Conservation (phyloP, 2,888 invertebrate genomes). For the Apotomis turbidana region DNA sequence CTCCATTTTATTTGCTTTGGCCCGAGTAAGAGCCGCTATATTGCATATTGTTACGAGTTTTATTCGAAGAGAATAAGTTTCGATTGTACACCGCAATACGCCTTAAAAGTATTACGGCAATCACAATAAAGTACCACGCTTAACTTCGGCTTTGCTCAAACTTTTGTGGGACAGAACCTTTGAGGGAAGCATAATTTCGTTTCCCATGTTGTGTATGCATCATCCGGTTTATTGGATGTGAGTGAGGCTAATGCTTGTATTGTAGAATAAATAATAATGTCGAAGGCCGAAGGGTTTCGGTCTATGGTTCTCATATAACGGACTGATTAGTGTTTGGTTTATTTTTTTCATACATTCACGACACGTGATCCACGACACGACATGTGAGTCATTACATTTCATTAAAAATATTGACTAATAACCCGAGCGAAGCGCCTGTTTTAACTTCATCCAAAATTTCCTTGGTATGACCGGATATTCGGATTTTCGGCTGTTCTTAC, state of each 20-base stretch:
- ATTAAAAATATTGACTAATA: too few species aligned
- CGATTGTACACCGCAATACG: slow-evolving; percentile 71
- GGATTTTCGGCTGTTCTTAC: too few species aligned
- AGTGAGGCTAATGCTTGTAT: slow-evolving; percentile 15
- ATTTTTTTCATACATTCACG: too few species aligned
- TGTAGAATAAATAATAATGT: slow-evolving; percentile 4
- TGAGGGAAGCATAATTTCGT: slow-evolving; percentile 42
- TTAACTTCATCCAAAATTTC: too few species aligned
- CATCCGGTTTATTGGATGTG: slow-evolving; percentile 28
- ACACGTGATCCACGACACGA: too few species aligned
- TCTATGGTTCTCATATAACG: not conserved
- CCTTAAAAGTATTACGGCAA: slow-evolving; percentile 68
- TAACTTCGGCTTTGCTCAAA: slow-evolving; percentile 57
- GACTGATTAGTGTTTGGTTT: not conserved
- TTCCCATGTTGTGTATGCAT: slow-evolving; percentile 38
- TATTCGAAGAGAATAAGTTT: slow-evolving; percentile 67
- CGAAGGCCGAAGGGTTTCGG: slow-evolving; percentile 1
- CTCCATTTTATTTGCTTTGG: slow-evolving; percentile 49
- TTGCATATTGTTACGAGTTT: slow-evolving; percentile 68
- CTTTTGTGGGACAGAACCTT: slow-evolving; percentile 49
- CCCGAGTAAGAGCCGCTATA: slow-evolving; percentile 51
- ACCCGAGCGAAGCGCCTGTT: too few species aligned
- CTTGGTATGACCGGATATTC: too few species aligned
- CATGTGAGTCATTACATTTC: too few species aligned
- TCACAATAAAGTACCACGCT: slow-evolving; percentile 64